Evolutionary conservation across 2,888 invertebrate genomes (phyloP).

Genomic region (Drosophila mulleri): DNA sequence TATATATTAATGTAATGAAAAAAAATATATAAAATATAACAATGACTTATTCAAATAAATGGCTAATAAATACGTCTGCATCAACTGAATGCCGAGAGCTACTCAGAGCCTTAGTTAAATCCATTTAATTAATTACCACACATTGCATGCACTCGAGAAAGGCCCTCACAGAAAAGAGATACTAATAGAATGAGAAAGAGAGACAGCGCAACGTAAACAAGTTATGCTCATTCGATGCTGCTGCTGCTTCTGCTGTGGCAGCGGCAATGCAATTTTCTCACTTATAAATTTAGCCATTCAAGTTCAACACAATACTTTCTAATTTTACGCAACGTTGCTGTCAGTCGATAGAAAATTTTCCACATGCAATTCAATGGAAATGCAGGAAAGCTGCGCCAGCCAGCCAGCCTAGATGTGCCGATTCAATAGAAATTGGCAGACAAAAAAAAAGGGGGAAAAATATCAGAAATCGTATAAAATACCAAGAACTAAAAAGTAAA

Average conservation of each 20-base stretch:
- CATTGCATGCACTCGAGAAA: not conserved
- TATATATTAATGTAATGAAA: no score
- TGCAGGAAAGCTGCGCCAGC: conserved; percentile 17
- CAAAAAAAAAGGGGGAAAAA: not conserved
- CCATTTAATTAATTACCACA: conserved; percentile 46
- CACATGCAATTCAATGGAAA: conserved; percentile 54
- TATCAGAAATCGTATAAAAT: conserved; percentile 9
- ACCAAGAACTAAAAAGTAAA: conserved; percentile 17
- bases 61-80: conserved; percentile 3
- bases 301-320: conserved; percentile 71
- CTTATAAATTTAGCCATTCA: conserved; percentile 67
- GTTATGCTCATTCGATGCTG: conserved; percentile 6
- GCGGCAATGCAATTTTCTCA: conserved; percentile 52
- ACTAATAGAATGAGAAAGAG: not conserved
- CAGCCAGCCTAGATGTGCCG: conserved; percentile 17
- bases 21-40: not conserved
- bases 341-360: conserved; percentile 48
- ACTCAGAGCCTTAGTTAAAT: conserved; percentile 19
- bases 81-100: conserved; percentile 6
- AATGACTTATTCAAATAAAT: not conserved
- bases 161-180: not conserved
- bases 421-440: conserved; percentile 43
- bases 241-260: conserved; percentile 14
- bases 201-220: not conserved
- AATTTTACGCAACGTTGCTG: conserved; percentile 74